Percentiles rank a stretch among this genome's conserved stretches.
Conservation (phyloP, 1,140 invertebrate species). For the Calephelis nemesis region DNA sequence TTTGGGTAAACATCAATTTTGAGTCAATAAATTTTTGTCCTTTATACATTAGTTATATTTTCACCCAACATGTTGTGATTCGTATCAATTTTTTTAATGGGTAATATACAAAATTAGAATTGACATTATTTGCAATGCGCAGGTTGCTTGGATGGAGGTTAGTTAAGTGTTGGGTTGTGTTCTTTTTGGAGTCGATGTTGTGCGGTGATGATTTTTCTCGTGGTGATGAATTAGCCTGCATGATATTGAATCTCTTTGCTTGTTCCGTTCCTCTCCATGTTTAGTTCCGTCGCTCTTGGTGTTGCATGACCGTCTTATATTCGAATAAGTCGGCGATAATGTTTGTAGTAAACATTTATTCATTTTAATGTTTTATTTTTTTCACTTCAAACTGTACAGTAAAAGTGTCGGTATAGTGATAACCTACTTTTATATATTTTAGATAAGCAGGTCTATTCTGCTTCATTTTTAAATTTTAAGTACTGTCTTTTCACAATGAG, state of each 20-base stretch:
- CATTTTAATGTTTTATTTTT: too few relatives aligned
- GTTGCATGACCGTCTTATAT: slow-evolving; percentile 35
- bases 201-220: slow-evolving; percentile 23
- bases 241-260: slow-evolving; percentile 27
- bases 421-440: neutral
- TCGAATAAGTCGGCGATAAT: neutral
- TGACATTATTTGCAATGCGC: slow-evolving; percentile 56
- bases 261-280: neutral
- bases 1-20: too few relatives aligned
- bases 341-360: too few relatives aligned
- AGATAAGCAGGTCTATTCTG: too few relatives aligned
- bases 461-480: too few relatives aligned
- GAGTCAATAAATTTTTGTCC: too few relatives aligned
- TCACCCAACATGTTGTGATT: too few relatives aligned
- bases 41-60: too few relatives aligned
- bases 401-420: neutral
- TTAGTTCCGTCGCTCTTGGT: slow-evolving; percentile 28
- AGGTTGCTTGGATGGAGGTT: slow-evolving; percentile 81
- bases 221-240: slow-evolving; percentile 36
- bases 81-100: too few relatives aligned
- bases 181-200: slow-evolving; percentile 33
- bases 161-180: slow-evolving; percentile 50
- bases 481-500: neutral
- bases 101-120: slow-evolving; percentile 34
- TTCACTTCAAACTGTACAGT: too few relatives aligned